A percentile compares a stretch with the other conserved stretches of the same genome.
These are phyloP conservation scores for Chironomus riparius DNA, from an alignment of 2,888 invertebrate species.

Conservation along the genomic window DNA sequence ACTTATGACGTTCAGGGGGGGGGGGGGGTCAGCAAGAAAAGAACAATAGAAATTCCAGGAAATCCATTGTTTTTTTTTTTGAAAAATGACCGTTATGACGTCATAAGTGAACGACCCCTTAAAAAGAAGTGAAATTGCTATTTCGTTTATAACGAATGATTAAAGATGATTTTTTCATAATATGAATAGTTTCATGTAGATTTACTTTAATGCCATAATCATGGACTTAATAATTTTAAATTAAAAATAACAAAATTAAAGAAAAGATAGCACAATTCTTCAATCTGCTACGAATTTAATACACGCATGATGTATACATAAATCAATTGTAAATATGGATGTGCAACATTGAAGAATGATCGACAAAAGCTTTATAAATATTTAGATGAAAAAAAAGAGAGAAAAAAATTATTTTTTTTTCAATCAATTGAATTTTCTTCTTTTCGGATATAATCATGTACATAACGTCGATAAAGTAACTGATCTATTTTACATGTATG, in stretches of 20 bases:
- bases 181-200: not conserved
- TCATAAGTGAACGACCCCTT: too few species aligned
- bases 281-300: not conserved
- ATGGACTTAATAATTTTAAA: not conserved
- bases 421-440: too few species aligned
- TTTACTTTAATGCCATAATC: not conserved
- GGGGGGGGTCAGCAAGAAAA: too few species aligned
- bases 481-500: not conserved
- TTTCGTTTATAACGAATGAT: not conserved
- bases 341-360: not conserved
- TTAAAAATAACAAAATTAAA: not conserved
- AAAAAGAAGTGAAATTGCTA: not conserved
- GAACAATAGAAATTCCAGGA: too few species aligned
- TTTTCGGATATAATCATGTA: not conserved
- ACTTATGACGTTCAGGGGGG: too few species aligned
- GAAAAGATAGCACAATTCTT: not conserved
- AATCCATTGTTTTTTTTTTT: too few species aligned
- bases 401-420: too few species aligned
- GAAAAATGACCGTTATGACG: too few species aligned
- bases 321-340: not conserved
- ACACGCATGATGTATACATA: not conserved
- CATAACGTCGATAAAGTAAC: not conserved
- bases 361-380: constrained; percentile 1
- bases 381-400: not conserved
- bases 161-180: not conserved